Base-by-base conservation (phyloP, 2,888 invertebrate genomes). In the Actias luna region DNA sequence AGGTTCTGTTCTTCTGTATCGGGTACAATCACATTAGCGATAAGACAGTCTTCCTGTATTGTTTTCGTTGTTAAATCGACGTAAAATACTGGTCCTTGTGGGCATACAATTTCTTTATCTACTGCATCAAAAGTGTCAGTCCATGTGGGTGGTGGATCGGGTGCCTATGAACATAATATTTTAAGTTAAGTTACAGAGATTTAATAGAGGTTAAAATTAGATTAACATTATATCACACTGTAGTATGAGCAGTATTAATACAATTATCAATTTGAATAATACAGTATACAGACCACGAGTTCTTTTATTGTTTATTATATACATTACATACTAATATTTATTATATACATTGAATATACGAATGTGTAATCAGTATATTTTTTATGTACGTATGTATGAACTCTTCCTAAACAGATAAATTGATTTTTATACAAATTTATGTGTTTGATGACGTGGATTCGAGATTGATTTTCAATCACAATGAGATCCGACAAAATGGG, bases 1-100 rank as follows among this genome's bases (percentile, higher is more conserved):
- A 82, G 69, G 27, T 79, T 73, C 0, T 61, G 73, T 27, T 72
- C 46, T 4, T 66, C 22, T 0, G 73, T 78, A 14, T 73, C 71
- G n/a, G 81, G 81, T 1, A 72, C 69, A 29, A 64, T 73, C 0
- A 82, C 66, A 57, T 77, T 76, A 3, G 73, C 73, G 8, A 78
- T 58, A 0, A 78, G 66, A 65, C 78, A 78, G 52, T 76, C 60
- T 66, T 77, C 77, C 46, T 65, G 63, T 39, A 58, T 59, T 16
- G 14, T 60, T 27, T 22, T 18, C 1, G 59, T 42, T 31, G 12
- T 8, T 36, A 58, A 14, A 18, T 46, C 33, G 29, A 60, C 36
- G 46, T 31, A n/a, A 16, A 29, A 50, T 31, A 36, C 1, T 4
- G 33, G 14, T 22, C 46, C 22, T 61, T 70, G 70, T 10, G 69